Evolutionary conservation across 1,140 invertebrate genomes (phyloP).

Genomic region (Drosophila sproati): DNA sequence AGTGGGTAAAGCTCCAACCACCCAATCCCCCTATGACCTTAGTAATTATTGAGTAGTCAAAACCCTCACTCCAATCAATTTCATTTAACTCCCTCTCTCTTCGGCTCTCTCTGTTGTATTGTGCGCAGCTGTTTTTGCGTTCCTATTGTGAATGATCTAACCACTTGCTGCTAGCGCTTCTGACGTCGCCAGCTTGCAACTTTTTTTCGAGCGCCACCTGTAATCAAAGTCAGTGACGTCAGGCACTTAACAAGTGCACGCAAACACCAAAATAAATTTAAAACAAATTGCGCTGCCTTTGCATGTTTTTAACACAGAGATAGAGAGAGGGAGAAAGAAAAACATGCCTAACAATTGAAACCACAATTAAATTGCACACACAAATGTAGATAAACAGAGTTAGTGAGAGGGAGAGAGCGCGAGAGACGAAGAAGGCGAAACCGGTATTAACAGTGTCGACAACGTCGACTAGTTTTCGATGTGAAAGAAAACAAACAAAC

Average conservation of each 20-base stretch:
- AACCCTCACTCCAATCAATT: neutral
- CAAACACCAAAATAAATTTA: constrained; percentile 30
- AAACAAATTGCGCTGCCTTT: constrained; percentile 54
- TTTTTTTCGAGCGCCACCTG: constrained; percentile 60
- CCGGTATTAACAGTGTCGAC: constrained; percentile 54
- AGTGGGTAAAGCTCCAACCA: constrained; percentile 13
- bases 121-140: constrained; percentile 48
- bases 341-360: constrained; percentile 65
- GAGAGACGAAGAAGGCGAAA: constrained; percentile 41
- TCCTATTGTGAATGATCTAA: constrained; percentile 70
- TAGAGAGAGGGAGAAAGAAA: constrained; percentile 1
- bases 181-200: constrained; percentile 67
- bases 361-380: constrained; percentile 75
- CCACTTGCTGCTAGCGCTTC: constrained; percentile 61
- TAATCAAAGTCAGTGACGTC: constrained; percentile 74
- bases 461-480: constrained; percentile 64
- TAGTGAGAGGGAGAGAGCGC: neutral
- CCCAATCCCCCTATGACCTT: constrained; percentile 37
- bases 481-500: constrained; percentile 75
- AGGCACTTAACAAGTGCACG: constrained; percentile 36
- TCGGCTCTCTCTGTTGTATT: constrained; percentile 7
- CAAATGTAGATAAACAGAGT: constrained; percentile 36
- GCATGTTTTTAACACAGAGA: constrained; percentile 47
- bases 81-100: constrained; percentile 11
- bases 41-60: constrained; percentile 22